Evolutionary conservation across 2,797 vertebrate species (phyloP).

Genomic region (Artibeus lituratus): DNA sequence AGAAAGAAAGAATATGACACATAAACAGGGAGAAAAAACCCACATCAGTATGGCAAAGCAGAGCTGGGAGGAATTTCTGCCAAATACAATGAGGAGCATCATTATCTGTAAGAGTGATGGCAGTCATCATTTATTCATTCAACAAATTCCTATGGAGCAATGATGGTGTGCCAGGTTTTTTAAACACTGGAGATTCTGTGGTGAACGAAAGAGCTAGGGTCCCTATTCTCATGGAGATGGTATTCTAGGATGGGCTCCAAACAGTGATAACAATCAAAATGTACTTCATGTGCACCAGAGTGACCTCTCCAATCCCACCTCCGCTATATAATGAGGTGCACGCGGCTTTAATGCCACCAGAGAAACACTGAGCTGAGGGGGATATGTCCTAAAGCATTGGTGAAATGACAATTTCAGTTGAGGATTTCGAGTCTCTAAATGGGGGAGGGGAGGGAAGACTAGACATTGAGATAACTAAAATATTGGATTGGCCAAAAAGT

Average conservation of each 20-base stretch:
- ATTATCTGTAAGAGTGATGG: not conserved
- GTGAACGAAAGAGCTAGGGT: not conserved
- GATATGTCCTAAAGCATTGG: not conserved
- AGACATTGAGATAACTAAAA: not conserved
- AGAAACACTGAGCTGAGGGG: not conserved
- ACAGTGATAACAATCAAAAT: not conserved
- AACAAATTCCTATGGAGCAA: not conserved
- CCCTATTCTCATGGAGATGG: not conserved
- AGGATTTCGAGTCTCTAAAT: slow-evolving; percentile 34
- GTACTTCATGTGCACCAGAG: not conserved
- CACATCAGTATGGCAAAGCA: not conserved
- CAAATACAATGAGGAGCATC: not conserved
- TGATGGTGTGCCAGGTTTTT: not conserved
- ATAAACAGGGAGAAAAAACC: not conserved
- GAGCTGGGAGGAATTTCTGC: not conserved
- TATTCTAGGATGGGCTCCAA: not conserved
- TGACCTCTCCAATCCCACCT: not conserved
- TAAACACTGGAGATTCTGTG: not conserved
- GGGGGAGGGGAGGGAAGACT: not conserved
- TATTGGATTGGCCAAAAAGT: not conserved
- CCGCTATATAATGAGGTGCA: not conserved
- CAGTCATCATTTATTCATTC: not conserved
- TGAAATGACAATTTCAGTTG: not conserved
- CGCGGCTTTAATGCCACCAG: not conserved
- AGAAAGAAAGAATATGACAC: not conserved